Conservation (phyloP, 2,113 vertebrate species). For the Eubucco bourcierii region DNA sequence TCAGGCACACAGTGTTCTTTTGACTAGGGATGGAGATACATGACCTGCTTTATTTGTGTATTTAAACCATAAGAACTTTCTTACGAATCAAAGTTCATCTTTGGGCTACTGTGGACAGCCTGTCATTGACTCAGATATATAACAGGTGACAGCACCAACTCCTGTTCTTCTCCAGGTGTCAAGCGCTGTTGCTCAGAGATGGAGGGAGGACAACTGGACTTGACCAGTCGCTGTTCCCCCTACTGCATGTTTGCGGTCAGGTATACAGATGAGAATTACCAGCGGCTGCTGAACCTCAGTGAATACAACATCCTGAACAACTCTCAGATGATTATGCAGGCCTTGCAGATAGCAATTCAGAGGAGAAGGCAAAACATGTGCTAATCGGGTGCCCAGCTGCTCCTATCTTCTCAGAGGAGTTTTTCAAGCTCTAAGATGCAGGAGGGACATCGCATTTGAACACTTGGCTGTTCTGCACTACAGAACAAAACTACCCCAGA, state of each 20-base stretch:
- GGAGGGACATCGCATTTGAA: background rate
- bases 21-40: fast-evolving
- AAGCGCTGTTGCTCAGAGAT: conserved; percentile 74
- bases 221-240: conserved; percentile 68
- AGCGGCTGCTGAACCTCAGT: conserved; percentile 71
- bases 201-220: conserved; percentile 71
- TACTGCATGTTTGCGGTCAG: conserved; percentile 75
- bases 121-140: background rate
- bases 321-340: conserved; percentile 69
- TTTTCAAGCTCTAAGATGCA: background rate
- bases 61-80: background rate
- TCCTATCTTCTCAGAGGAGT: background rate
- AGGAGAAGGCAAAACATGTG: conserved; percentile 63
- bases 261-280: conserved; percentile 69
- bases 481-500: background rate
- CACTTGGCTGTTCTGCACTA: background rate
- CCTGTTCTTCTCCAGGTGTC: conserved; percentile 64
- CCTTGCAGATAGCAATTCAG: conserved; percentile 64
- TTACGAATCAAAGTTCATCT: background rate
- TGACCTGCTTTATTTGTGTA: background rate
- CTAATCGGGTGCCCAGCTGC: background rate
- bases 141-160: background rate
- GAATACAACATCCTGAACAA: conserved; percentile 82
- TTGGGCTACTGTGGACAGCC: background rate
- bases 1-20: background rate